A percentile compares a stretch with the other conserved stretches of the same genome.
Conservation (phyloP, 2,888 invertebrate species). For the Oligia fasciuncula region DNA sequence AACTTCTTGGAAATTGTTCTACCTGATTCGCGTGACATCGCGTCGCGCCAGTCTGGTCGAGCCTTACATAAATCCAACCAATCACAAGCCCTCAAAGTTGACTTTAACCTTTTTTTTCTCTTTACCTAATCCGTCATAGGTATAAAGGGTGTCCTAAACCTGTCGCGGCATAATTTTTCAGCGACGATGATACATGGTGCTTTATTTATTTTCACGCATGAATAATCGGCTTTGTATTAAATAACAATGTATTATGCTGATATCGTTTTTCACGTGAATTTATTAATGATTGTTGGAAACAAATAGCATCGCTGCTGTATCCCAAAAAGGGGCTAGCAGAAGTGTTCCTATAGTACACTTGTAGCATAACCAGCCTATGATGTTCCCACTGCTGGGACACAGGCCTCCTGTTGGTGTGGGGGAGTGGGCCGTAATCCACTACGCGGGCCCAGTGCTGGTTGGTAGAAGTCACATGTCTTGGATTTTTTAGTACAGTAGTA, state of each 20-base stretch:
- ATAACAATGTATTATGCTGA: slow-evolving; percentile 34
- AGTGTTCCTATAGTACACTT: not conserved
- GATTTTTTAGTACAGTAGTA: not conserved
- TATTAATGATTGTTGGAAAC: slow-evolving; percentile 19
- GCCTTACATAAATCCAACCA: slow-evolving; percentile 2
- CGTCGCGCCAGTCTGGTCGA: not conserved
- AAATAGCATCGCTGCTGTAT: slow-evolving; percentile 3
- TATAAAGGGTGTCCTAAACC: slow-evolving; percentile 45
- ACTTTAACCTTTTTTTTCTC: slow-evolving; percentile 39
- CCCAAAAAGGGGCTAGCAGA: not conserved
- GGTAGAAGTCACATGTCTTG: no score
- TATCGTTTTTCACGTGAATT: slow-evolving; percentile 7
- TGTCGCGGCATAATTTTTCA: slow-evolving; percentile 58
- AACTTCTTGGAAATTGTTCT: not conserved
- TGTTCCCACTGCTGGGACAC: no score
- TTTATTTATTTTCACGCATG: slow-evolving; percentile 49
- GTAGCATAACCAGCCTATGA: no score
- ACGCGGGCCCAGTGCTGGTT: not conserved
- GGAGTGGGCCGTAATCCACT: no score
- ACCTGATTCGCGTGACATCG: not conserved
- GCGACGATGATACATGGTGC: slow-evolving; percentile 50
- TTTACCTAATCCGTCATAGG: slow-evolving; percentile 54
- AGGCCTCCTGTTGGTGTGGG: no score
- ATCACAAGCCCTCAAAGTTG: slow-evolving; percentile 28
- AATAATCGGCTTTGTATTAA: slow-evolving; percentile 52